These are phyloP conservation scores for Clarias batrachus DNA, from an alignment of 2,113 vertebrate species.

Conservation along the genomic window DNA sequence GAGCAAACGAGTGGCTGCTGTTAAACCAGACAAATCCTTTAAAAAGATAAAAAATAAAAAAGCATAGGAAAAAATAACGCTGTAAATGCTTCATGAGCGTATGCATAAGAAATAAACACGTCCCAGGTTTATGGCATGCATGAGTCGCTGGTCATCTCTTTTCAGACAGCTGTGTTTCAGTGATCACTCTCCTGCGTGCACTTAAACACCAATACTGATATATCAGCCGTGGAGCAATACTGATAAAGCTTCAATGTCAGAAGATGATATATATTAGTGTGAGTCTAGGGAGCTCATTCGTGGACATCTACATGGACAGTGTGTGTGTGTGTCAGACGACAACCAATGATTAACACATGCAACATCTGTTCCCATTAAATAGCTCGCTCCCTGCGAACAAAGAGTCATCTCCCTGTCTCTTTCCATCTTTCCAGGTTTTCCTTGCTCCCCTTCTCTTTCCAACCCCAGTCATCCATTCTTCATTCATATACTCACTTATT, in stretches of 20 bases:
- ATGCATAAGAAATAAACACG: background rate
- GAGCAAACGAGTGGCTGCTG: background rate
- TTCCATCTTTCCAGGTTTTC: constrained; percentile 1
- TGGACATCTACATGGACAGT: background rate
- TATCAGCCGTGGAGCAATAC: background rate
- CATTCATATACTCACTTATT: background rate
- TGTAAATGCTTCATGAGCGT: background rate
- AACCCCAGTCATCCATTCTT: background rate
- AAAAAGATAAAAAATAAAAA: background rate
- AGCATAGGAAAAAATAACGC: background rate
- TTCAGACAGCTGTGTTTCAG: constrained; percentile 20
- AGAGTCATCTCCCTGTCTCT: constrained; percentile 20
- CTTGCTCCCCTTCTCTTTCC: constrained; percentile 1
- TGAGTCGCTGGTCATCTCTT: background rate
- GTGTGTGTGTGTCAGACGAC: constrained; percentile 17
- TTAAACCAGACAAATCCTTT: background rate
- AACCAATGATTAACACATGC: constrained; percentile 53
- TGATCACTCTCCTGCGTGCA: constrained; percentile 5
- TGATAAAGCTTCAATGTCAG: background rate
- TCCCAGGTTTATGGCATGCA: background rate
- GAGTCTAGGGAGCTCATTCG: background rate
- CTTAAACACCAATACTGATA: background rate
- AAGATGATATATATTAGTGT: constrained; percentile 14
- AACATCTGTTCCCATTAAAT: constrained; percentile 56
- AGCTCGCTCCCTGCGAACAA: constrained; percentile 43